Conservation (phyloP, 2,113 vertebrate species). For the Caranx ignobilis region DNA sequence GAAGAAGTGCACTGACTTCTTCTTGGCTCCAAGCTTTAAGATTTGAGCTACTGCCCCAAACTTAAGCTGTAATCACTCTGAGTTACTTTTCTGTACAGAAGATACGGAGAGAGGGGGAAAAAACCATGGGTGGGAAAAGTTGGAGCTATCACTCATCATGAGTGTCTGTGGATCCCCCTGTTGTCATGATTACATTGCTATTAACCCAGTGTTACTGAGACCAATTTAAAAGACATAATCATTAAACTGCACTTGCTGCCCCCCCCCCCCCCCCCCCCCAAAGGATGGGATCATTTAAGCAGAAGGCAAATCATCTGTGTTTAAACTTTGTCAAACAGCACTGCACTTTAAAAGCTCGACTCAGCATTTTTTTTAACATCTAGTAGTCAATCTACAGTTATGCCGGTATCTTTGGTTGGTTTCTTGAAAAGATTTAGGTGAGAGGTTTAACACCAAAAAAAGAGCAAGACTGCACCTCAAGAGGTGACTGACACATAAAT, state of each 20-base stretch:
- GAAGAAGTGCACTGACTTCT: neutral
- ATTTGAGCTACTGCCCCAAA: neutral
- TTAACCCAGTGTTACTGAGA: constrained; percentile 48
- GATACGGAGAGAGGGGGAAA: neutral
- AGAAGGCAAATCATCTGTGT: constrained; percentile 40
- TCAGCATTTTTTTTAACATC: neutral
- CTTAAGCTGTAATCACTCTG: constrained; percentile 25
- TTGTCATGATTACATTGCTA: constrained; percentile 31
- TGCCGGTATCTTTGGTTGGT: neutral
- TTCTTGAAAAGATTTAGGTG: neutral
- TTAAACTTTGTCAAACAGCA: constrained; percentile 55
- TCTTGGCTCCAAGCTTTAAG: neutral
- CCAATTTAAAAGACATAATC: constrained; percentile 67
- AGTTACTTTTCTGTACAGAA: constrained; percentile 14
- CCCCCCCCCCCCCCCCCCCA: constrained; percentile 8
- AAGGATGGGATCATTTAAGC: constrained; percentile 53
- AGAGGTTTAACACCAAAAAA: neutral
- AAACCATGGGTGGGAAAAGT: neutral
- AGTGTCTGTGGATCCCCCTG: constrained; percentile 31
- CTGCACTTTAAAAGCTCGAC: constrained; percentile 56
- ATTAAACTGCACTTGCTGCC: constrained; percentile 38
- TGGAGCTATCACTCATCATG: constrained; percentile 22
- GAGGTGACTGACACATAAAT: no score
- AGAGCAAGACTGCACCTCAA: no score
- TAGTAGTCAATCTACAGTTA: neutral